Evolutionary conservation across 2,888 invertebrate species (phyloP).

Genomic region (Parasteatoda lunata): DNA sequence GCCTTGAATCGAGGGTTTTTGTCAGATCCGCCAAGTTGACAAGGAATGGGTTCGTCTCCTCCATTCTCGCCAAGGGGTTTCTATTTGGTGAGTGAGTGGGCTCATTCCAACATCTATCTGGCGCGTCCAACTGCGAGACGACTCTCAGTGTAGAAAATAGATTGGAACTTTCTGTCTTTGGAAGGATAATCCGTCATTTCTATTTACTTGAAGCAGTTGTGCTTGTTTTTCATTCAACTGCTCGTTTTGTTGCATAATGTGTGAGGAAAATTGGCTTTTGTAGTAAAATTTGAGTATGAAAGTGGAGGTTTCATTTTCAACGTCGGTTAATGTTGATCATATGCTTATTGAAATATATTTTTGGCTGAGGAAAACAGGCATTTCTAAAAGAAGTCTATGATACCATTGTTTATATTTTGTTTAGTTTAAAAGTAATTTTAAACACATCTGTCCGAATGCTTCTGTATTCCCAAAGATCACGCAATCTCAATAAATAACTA

Average conservation of each 20-base stretch:
- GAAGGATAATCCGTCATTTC: background rate
- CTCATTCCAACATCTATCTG: background rate
- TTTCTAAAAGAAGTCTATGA: background rate
- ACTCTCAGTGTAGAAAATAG: background rate
- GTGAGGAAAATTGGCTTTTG: too few species aligned
- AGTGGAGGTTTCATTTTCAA: too few species aligned
- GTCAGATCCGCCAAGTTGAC: slow-evolving; percentile 22
- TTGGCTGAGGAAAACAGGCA: too few species aligned
- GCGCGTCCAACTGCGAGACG: background rate
- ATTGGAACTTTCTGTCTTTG: background rate
- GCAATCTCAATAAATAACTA: too few species aligned
- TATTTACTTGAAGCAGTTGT: background rate
- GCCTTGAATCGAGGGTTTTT: background rate
- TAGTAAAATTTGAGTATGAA: too few species aligned
- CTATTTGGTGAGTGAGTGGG: background rate
- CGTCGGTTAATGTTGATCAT: too few species aligned
- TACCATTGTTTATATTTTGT: too few species aligned
- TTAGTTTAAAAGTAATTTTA: too few species aligned
- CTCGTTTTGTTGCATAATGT: too few species aligned
- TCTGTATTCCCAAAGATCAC: too few species aligned
- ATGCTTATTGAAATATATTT: too few species aligned
- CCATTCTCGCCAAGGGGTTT: slow-evolving; percentile 4
- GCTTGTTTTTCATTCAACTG: background rate
- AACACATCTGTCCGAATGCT: too few species aligned
- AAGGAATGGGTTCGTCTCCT: slow-evolving; percentile 19